Conservation (phyloP, 2,113 vertebrate genomes). For the Microtus richardsoni region DNA sequence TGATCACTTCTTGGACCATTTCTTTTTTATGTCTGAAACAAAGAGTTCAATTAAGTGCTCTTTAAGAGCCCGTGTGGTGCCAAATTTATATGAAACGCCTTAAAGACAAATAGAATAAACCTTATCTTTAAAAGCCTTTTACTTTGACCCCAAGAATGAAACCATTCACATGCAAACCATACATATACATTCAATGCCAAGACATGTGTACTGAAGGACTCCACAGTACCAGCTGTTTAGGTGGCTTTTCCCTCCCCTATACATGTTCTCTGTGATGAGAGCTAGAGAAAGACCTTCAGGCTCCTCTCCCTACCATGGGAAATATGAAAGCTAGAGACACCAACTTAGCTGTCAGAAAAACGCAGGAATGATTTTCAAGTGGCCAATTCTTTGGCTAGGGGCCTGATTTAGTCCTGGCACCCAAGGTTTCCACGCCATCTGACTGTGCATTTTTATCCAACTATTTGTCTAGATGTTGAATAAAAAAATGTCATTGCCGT, state of each 20-base stretch:
- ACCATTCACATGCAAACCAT: too few relatives aligned
- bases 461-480: conserved; percentile 53
- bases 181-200: not conserved
- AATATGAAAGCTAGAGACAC: not conserved
- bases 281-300: not conserved
- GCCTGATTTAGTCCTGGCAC: not conserved
- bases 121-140: not conserved
- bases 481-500: conserved; percentile 58
- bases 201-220: not conserved
- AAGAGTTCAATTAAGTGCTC: not conserved
- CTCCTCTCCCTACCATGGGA: not conserved
- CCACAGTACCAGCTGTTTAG: not conserved
- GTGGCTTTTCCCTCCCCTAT: not conserved
- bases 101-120: not conserved
- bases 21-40: conserved; percentile 15
- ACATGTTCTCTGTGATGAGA: not conserved
- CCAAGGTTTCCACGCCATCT: not conserved
- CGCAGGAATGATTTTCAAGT: not conserved
- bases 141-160: not conserved
- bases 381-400: not conserved
- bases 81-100: not conserved
- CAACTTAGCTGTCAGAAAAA: conserved; percentile 29
- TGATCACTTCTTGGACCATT: not conserved
- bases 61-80: not conserved
- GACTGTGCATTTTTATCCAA: conserved; percentile 53